These are phyloP conservation scores for Abramis brama DNA, from an alignment of 2,113 vertebrate genomes.

Conservation along the genomic window DNA sequence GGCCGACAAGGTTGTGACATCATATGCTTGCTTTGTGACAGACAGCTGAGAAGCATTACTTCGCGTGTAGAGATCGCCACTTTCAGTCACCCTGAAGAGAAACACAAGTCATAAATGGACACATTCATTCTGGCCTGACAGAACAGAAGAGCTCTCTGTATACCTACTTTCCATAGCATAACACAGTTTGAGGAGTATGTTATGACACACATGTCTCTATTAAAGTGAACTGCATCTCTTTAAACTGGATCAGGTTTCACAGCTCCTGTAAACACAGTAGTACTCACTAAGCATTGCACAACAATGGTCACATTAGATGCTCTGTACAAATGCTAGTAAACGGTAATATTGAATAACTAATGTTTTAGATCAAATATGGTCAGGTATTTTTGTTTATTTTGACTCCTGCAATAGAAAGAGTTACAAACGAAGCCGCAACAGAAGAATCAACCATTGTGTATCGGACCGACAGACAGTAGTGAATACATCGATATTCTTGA, in stretches of 20 bases:
- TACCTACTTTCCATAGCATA: constrained; percentile 30
- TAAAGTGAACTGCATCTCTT: constrained; percentile 29
- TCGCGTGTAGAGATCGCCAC: background rate
- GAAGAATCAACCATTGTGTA: background rate
- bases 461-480: background rate
- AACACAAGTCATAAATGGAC: constrained; percentile 21
- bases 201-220: background rate
- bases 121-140: constrained; percentile 30
- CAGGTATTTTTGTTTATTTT: background rate
- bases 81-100: background rate
- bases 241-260: constrained; percentile 34
- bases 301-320: background rate
- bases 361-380: background rate
- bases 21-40: background rate
- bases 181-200: constrained; percentile 5
- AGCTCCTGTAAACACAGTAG: background rate
- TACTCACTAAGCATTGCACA: background rate
- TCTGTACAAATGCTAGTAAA: background rate
- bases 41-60: constrained; percentile 14
- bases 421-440: background rate
- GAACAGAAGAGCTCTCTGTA: constrained; percentile 34
- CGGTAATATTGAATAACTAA: background rate
- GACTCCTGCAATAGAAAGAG: background rate
- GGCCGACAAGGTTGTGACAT: constrained; percentile 5
- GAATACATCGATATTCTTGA: background rate